A percentile compares a stretch with the other conserved stretches of the same genome.
phyloP scores from a whole-genome alignment of 2,797 vertebrate genomes.

The Vultur gryphus region DNA sequence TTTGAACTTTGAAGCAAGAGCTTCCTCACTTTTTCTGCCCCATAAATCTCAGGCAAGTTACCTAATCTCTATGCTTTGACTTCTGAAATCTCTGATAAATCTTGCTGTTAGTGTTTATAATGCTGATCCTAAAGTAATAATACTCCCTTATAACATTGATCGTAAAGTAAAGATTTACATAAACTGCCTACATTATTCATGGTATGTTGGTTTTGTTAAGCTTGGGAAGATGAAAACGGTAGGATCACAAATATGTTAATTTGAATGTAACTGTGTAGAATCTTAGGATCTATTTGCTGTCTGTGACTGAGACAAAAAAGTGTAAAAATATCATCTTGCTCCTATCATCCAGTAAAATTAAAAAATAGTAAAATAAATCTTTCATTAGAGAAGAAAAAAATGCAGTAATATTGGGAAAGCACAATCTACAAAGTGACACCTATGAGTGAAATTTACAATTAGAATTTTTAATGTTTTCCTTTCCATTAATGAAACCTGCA shows the following conservation, averaged over 20 bases:
- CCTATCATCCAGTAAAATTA: background rate
- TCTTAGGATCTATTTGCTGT: background rate
- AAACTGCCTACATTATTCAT: slow-evolving; percentile 25
- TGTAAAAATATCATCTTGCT: background rate
- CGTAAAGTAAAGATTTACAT: slow-evolving; percentile 2
- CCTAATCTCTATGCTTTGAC: background rate
- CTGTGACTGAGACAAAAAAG: background rate
- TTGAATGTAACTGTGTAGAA: background rate
- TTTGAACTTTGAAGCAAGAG: background rate
- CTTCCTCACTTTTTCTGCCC: background rate
- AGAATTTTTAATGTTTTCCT: background rate
- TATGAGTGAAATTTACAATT: background rate
- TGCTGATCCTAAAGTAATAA: background rate
- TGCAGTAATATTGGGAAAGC: background rate
- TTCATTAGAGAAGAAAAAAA: background rate
- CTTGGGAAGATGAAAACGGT: background rate
- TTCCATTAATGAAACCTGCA: background rate
- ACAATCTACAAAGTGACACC: background rate
- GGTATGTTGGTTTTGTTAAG: background rate
- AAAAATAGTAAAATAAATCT: background rate
- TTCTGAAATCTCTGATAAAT: slow-evolving; percentile 15
- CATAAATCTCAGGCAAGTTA: background rate
- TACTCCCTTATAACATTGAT: background rate
- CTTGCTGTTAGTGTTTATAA: background rate
- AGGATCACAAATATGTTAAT: slow-evolving; percentile 1